Evolutionary conservation across 2,888 invertebrate species (phyloP).

Genomic region (Meiosimyza platycephala): DNA sequence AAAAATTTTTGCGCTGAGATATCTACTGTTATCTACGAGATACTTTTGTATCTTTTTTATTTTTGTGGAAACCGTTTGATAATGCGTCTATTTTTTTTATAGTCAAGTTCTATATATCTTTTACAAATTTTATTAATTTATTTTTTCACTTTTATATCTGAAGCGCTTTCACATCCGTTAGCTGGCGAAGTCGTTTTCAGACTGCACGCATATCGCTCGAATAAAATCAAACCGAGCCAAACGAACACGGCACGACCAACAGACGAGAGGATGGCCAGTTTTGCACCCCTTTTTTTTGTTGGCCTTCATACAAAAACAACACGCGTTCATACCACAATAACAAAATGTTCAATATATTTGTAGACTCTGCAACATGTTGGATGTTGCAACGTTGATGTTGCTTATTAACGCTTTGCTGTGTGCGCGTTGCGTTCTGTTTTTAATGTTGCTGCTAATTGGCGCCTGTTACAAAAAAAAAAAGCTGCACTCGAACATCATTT

Average conservation of each 20-base stretch:
- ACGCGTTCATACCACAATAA: constrained; percentile 47
- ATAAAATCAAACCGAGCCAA: not conserved
- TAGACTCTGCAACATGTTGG: constrained; percentile 36
- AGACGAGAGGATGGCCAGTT: not conserved
- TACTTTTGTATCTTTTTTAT: not conserved
- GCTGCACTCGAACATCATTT: not conserved
- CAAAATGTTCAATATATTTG: not conserved
- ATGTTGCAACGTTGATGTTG: constrained; percentile 26
- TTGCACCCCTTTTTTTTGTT: constrained; percentile 5
- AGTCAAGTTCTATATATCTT: not conserved
- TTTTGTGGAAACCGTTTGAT: not conserved
- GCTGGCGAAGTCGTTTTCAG: constrained; percentile 54
- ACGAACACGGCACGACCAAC: constrained; percentile 1
- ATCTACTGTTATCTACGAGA: not conserved
- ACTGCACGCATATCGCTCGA: constrained; percentile 45
- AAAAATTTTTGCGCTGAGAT: no score
- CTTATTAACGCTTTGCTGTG: constrained; percentile 24
- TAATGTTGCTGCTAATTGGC: constrained; percentile 29
- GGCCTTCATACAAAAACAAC: constrained; percentile 50
- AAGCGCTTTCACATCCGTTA: constrained; percentile 52
- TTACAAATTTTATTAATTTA: not conserved
- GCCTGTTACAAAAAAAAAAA: constrained; percentile 10
- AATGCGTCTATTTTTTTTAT: not conserved
- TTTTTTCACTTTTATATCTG: not conserved
- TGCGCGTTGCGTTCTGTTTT: not conserved